Evolutionary conservation across 2,113 vertebrate species (phyloP), one percentile per base, ranked within the genome.

Genomic region (Elgaria multicarinata): DNA sequence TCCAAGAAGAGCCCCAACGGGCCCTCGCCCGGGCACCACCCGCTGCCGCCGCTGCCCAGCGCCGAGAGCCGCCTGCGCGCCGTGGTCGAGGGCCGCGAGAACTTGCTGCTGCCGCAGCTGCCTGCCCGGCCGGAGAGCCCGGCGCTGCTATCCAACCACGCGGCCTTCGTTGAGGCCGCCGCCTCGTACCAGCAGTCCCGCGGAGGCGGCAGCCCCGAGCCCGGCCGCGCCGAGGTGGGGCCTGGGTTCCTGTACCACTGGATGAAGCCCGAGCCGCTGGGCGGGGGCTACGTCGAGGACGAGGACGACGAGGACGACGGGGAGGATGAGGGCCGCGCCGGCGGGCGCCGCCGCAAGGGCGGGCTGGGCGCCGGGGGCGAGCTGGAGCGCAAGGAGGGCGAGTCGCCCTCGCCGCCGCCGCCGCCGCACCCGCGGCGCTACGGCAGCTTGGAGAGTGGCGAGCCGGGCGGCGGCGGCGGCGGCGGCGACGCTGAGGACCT

Each of bases 1-100:
- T 98, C 99, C 94, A 99, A 99, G 96, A 99, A 99, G 96, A 99
- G 99, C 94, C 99, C 99, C 93, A 98, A 94, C 26, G 97, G 96
- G 94, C 97, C 96, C 85, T 46, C 88, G 94, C 97, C 96, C 58
- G 58, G 58, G 85, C 97, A 96, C 3, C 97, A 96, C 92, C 83
- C 33, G 95, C 97, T 96, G 87, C 97, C 97, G 4, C 92, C 92
- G 92, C 96, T 96, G 6, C 97, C 96, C 92, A 94, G 94, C 89
- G 91, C 97, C 89, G 95, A 97, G 92, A 75, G 97, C 97, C 36
- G 98, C 85, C 89, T 93, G 31, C 62, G 77, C 31, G 28, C 71
- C 96, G 87, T 97, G 90, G 93, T 94, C 55, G 90, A 96, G 96
- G 97, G 53, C 95, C 96, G 92, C 50, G 97, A 97, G 77, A 95